Evolutionary conservation across 2,888 invertebrate species (phyloP).

Genomic region (Opisthograptis luteolata): DNA sequence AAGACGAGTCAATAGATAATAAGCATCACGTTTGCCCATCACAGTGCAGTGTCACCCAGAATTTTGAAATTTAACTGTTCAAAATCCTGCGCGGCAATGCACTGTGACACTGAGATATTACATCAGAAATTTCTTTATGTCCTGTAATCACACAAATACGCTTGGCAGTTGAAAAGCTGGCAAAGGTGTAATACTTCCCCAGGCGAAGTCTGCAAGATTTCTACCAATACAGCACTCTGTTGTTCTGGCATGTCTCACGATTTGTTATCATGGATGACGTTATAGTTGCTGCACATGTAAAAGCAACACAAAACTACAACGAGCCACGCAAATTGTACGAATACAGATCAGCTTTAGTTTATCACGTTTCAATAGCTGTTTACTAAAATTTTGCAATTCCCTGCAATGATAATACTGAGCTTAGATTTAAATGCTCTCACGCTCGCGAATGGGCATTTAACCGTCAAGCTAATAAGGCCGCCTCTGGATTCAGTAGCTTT

Average conservation of each 20-base stretch:
- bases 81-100: no score
- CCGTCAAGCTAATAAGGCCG: constrained; percentile 49
- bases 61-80: no score
- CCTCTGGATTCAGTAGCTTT: constrained; percentile 71
- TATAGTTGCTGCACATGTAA: neutral
- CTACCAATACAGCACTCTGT: no score
- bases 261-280: constrained; percentile 2
- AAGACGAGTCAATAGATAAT: no score
- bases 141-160: no score
- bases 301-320: constrained; percentile 1
- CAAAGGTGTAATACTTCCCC: no score
- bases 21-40: no score
- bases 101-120: no score
- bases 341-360: neutral
- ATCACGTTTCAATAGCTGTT: neutral
- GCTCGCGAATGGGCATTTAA: constrained; percentile 49
- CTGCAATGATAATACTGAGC: neutral
- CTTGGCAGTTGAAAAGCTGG: no score
- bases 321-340: neutral
- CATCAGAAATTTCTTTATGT: no score
- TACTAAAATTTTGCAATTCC: neutral
- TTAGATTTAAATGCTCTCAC: constrained; percentile 51
- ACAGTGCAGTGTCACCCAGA: no score
- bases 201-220: no score
- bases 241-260: neutral